These are phyloP conservation scores for Ashinkailepas kermadecensis DNA, from an alignment of 2,888 invertebrate species.

Conservation along the genomic window DNA sequence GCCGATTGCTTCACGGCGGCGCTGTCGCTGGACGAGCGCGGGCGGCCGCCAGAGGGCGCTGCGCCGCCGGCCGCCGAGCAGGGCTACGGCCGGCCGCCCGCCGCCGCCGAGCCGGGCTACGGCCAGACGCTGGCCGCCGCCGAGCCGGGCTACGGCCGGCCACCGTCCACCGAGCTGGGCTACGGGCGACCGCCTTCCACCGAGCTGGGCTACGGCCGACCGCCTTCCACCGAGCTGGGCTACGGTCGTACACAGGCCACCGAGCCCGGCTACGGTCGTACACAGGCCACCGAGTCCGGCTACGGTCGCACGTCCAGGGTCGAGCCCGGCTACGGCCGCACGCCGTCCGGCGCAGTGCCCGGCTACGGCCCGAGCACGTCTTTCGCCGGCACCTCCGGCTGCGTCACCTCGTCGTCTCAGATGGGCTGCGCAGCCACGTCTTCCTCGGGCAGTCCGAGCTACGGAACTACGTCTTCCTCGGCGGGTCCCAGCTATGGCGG, in stretches of 20 bases:
- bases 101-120: constrained; percentile 21
- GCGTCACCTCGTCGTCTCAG: too few relatives aligned
- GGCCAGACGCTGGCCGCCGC: constrained; percentile 25
- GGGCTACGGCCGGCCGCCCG: constrained; percentile 8
- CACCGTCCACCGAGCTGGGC: constrained; percentile 24
- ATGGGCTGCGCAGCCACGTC: too few relatives aligned
- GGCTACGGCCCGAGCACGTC: not conserved
- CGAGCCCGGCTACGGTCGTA: constrained; percentile 7
- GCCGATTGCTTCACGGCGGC: constrained; percentile 26
- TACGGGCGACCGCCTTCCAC: not conserved
- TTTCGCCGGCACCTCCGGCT: not conserved
- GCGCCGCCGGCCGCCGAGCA: constrained; percentile 24
- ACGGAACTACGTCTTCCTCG: too few relatives aligned
- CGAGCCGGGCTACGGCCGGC: constrained; percentile 26
- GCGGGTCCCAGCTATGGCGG: not conserved
- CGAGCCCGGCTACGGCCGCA: constrained; percentile 5
- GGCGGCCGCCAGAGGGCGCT: constrained; percentile 29
- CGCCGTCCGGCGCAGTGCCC: constrained; percentile 25
- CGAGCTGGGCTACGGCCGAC: constrained; percentile 24
- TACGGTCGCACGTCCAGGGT: not conserved
- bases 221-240: constrained; percentile 24
- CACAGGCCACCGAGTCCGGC: constrained; percentile 24
- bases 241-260: not conserved
- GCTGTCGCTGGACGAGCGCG: constrained; percentile 32
- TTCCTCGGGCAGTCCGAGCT: too few relatives aligned